A percentile compares a stretch with the other conserved stretches of the same genome.
phyloP scores from a whole-genome alignment of 2,113 vertebrate species.

The Chaenogobius annularis region DNA sequence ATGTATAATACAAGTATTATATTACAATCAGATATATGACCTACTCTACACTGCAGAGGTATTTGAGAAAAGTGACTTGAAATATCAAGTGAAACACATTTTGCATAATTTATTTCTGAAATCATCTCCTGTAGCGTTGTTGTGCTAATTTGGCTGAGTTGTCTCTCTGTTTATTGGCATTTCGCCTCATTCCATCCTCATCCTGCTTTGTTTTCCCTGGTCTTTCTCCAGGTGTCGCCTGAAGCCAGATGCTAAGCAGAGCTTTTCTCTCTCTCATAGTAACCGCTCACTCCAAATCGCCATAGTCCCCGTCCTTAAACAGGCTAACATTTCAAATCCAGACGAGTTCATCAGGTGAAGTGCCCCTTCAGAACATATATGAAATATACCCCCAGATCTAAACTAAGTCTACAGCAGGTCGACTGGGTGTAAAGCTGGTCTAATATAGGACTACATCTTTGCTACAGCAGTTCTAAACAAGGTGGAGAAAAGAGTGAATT shows the following conservation, averaged over 20 bases:
- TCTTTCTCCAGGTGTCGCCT: constrained; percentile 37
- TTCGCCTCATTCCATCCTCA: constrained; percentile 6
- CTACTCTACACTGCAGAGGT: too few relatives aligned
- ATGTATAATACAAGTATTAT: too few relatives aligned
- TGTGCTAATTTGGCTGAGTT: neutral
- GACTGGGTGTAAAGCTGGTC: neutral
- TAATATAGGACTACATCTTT: neutral
- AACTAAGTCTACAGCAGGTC: neutral
- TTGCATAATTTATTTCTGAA: neutral
- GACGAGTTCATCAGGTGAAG: constrained; percentile 14
- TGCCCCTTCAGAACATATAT: too few relatives aligned
- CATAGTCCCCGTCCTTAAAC: neutral
- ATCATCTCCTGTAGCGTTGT: neutral
- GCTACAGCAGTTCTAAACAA: neutral
- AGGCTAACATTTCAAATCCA: constrained; percentile 25
- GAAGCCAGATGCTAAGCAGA: constrained; percentile 24
- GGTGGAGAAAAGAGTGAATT: too few relatives aligned
- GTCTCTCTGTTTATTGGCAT: neutral
- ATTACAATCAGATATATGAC: neutral
- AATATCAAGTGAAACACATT: neutral
- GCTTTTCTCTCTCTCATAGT: constrained; percentile 17
- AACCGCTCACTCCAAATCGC: constrained; percentile 25
- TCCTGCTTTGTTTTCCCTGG: constrained; percentile 14
- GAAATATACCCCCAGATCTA: neutral
- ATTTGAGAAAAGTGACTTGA: neutral